A percentile compares a stretch with the other conserved stretches of the same genome.
Conservation (phyloP, 2,888 invertebrate genomes). For the Cheilosia urbana region DNA sequence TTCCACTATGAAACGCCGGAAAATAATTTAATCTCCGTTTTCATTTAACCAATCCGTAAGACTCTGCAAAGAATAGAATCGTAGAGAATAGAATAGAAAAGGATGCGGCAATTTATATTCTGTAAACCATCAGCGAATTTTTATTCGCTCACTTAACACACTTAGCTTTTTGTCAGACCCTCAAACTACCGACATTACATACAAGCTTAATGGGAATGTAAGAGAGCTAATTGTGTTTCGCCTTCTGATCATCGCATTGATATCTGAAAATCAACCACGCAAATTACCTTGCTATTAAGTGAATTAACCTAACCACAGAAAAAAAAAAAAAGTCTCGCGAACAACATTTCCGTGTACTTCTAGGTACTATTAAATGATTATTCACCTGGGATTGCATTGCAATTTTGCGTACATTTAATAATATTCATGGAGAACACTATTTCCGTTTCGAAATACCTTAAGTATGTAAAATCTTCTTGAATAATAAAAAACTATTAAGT, state of each 20-base stretch:
- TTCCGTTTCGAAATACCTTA: slow-evolving; percentile 19
- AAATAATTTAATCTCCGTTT: no score
- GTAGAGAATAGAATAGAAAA: background rate
- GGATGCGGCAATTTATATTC: slow-evolving; percentile 21
- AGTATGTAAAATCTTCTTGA: background rate
- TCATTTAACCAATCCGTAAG: no score
- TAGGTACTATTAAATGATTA: background rate
- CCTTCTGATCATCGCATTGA: slow-evolving; percentile 25
- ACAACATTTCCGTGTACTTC: slow-evolving; percentile 6
- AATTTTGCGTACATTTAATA: slow-evolving; percentile 2
- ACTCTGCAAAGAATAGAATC: background rate
- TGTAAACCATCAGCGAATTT: background rate
- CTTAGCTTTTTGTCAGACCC: background rate
- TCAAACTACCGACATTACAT: slow-evolving; percentile 18
- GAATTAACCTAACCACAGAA: slow-evolving; percentile 31
- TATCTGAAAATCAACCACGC: slow-evolving; percentile 15
- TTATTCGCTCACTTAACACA: background rate
- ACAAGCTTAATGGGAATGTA: slow-evolving; percentile 36
- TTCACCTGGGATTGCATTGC: slow-evolving; percentile 11
- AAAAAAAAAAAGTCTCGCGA: background rate
- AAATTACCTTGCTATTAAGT: slow-evolving; percentile 35
- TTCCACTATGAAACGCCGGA: no score
- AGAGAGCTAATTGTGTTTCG: slow-evolving; percentile 35
- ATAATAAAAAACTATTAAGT: slow-evolving; percentile 1
- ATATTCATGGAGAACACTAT: background rate